Conservation (phyloP, 1,140 invertebrate genomes). For the Latrodectus geometricus region DNA sequence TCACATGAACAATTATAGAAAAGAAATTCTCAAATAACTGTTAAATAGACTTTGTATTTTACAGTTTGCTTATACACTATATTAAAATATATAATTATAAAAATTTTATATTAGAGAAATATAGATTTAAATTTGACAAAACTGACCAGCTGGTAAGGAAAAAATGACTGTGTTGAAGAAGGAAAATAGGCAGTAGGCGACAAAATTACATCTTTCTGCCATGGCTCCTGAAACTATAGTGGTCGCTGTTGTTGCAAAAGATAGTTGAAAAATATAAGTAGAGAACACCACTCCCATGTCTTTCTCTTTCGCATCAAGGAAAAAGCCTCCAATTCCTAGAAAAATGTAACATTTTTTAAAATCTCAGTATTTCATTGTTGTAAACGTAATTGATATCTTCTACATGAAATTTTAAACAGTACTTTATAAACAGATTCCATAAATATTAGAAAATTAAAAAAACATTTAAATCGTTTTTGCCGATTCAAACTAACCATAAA, state of each 20-base stretch:
- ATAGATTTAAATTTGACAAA: background rate
- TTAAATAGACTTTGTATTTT: too few species aligned
- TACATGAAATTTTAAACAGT: too few species aligned
- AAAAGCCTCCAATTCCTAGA: conserved; percentile 66
- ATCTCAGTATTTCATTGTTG: background rate
- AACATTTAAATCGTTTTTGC: too few species aligned
- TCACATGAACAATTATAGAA: too few species aligned
- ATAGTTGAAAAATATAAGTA: conserved; percentile 67
- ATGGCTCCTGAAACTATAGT: conserved; percentile 86
- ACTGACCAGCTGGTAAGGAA: conserved; percentile 88
- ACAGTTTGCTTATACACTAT: too few species aligned
- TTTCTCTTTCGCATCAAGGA: conserved; percentile 53
- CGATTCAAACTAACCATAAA: too few species aligned
- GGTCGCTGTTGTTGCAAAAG: conserved; percentile 90
- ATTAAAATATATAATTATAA: too few species aligned
- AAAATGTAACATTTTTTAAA: conserved; percentile 66
- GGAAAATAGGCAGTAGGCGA: conserved; percentile 90
- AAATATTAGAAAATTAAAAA: too few species aligned
- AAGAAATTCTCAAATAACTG: too few species aligned
- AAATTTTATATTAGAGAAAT: too few species aligned
- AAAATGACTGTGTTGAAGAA: conserved; percentile 90
- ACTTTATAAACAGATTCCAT: too few species aligned
- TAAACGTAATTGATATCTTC: background rate
- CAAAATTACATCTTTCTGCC: conserved; percentile 89
- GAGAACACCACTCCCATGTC: conserved; percentile 61